Evolutionary conservation across 2,113 vertebrate species (phyloP).

Genomic region (Myodes glareolus): DNA sequence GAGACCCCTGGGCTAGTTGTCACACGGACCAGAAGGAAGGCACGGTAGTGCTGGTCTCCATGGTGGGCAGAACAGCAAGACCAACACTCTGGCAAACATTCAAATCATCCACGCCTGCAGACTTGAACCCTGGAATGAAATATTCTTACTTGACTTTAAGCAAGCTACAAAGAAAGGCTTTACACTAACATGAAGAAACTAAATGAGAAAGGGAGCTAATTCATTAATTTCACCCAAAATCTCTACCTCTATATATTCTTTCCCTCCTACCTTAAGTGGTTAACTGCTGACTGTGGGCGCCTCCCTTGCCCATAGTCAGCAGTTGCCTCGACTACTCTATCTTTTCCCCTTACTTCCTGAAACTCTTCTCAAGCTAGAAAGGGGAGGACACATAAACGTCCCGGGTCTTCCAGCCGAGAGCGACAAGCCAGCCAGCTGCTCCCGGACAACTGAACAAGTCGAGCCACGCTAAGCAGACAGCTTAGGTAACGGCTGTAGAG

Average conservation of each 20-base stretch:
- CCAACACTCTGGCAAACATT: not conserved
- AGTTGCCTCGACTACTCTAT: too few relatives aligned
- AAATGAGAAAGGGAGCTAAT: not conserved
- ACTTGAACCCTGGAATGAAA: constrained; percentile 16
- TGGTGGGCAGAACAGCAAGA: not conserved
- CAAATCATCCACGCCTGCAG: not conserved
- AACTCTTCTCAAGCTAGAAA: not conserved
- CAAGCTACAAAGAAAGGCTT: not conserved
- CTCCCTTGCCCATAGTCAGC: too few relatives aligned
- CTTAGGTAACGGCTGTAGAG: not conserved
- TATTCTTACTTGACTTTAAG: not conserved
- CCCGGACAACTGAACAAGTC: not conserved
- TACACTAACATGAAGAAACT: constrained; percentile 4
- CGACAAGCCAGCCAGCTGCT: not conserved
- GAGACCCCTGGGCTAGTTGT: not conserved
- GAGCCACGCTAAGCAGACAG: not conserved
- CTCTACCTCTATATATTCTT: not conserved
- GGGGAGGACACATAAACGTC: not conserved
- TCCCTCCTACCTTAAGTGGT: not conserved
- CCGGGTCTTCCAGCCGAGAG: not conserved
- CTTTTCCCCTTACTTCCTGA: not conserved
- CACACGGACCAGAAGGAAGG: not conserved
- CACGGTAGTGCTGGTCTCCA: not conserved
- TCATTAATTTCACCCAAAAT: not conserved
- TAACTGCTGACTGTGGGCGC: not conserved